Base-by-base conservation (phyloP, 37 sponge, comb jelly and placozoan species). In the Halichondria panicea region DNA sequence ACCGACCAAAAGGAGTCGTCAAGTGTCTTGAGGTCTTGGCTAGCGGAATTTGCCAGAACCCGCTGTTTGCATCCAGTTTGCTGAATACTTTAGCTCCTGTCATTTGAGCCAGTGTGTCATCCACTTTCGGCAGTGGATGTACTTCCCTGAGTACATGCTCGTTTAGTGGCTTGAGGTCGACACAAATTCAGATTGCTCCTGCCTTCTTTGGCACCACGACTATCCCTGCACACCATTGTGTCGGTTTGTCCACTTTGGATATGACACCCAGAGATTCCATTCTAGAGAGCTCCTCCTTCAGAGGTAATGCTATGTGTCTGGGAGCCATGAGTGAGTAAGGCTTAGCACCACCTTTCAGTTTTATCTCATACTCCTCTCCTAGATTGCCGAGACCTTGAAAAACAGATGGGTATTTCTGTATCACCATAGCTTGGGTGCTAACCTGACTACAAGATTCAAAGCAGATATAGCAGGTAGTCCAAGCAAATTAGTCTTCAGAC, bases 211-310 rank as follows among this genome's bases (percentile, higher is more conserved):
- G 80, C 4, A 68, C 63, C 9, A 74, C 84, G 1, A 76, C 84
- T 77, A 84, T 84, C 27, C 84, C 84, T 43, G 78, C 84, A 36
- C 84, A 84, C 78, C 84, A 84, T 56, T 25, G 43, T 22, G 84
- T 84, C 24, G 84, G 84, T 28, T 76, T 43, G 22, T 61, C 43
- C 24, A 84, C 84, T 37, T 69, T 76, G 52, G 71, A 63, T 34
- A 84, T 84, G 55, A 84, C 65, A 4, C 84, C 84, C 38, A 50
- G n/a, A 44, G 33, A 27, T 63, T 84, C 84, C 79, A 78, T 78
- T 31, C 58, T 36, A 7, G 45, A 9, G 22, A 56, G 58, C 68
- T 78, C 69, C 40, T 59, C 63, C 33, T 27, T 15, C 8, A 83
- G 68, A 25, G 70, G 83, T 22, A 83, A 34, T 22, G 84, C 77